phyloP scores from a whole-genome alignment of 2,888 invertebrate genomes.

The Luperina nickerlii region DNA sequence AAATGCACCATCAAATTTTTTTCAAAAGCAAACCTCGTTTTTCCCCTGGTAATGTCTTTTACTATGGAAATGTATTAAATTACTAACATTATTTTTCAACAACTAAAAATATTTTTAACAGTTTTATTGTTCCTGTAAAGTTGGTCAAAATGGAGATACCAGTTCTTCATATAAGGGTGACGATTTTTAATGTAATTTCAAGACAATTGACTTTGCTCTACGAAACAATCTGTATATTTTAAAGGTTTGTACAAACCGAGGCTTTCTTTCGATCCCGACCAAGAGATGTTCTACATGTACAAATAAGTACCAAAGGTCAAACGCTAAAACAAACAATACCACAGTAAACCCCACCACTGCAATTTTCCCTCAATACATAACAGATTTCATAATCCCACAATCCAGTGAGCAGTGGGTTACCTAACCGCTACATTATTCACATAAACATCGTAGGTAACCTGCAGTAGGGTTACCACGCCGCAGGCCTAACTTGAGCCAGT shows the following conservation, averaged over 20 bases:
- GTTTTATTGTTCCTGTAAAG: too few relatives aligned
- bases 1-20: too few relatives aligned
- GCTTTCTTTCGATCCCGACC: background rate
- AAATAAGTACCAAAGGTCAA: background rate
- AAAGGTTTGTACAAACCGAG: background rate
- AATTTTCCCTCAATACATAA: constrained; percentile 42
- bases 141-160: too few relatives aligned
- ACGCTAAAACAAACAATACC: background rate
- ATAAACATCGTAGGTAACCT: constrained; percentile 50
- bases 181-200: background rate
- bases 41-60: too few relatives aligned
- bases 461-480: constrained; percentile 70
- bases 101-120: too few relatives aligned
- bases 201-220: background rate
- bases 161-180: too few relatives aligned
- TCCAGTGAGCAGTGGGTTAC: constrained; percentile 50
- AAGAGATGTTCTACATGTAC: background rate
- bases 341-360: constrained; percentile 11
- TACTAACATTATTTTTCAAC: too few relatives aligned
- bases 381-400: constrained; percentile 60
- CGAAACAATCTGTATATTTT: background rate
- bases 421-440: constrained; percentile 57
- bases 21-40: too few relatives aligned
- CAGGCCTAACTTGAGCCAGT: constrained; percentile 64
- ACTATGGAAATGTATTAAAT: too few relatives aligned